Base-by-base conservation (phyloP, 2,888 invertebrate genomes). In the Oithona nana region DNA sequence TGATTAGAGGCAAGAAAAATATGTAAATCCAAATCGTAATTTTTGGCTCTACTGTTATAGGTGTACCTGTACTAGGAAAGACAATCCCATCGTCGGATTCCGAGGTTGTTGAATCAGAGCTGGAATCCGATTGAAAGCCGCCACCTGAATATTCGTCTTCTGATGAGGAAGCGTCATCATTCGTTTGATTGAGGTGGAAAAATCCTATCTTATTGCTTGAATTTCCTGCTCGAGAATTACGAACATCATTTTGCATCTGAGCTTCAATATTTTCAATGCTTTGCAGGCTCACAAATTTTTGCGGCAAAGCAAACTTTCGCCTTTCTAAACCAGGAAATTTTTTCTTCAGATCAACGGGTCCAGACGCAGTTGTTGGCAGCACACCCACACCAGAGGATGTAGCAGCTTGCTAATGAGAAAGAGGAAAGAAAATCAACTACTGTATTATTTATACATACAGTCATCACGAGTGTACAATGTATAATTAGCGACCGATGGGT, bases 281-380 rank as follows among this genome's bases (percentile, higher is more conserved):
- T 28, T 28, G 26, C 1, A 59, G 30, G 22, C 31, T 59, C 49
- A 31, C 59, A 59, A 48, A 59, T 24, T 26, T 31, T 16, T 59
- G 59, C 24, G 59, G 59, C 22, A 59, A 24, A 8, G 31, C 59
- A 48, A 59, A 59, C 6, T 31, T 59, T 6, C 59, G 3, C 26
- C 48, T 30, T 24, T 59, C 59, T 24, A 59, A 24, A 20, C 59
- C 59, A 16, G 59, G 59, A 48, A 59, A 59, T 26, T 59, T 59
- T n/a, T 31, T 39, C 48, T 48, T 59, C 48, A 59, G 4, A 11
- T 39, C 39, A 16, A 16, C 16, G 39, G 39, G 39, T 6, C 39
- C 39, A 16, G 39, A 39, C n/a, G n/a, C n/a, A n/a, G n/a, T n/a
- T n/a, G n/a, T n/a, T n/a, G n/a, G n/a, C n/a, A n/a, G n/a, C n/a